Evolutionary conservation across 2,797 vertebrate genomes (phyloP), one percentile per base, ranked within the genome.

Genomic region (Lerista edwardsae): DNA sequence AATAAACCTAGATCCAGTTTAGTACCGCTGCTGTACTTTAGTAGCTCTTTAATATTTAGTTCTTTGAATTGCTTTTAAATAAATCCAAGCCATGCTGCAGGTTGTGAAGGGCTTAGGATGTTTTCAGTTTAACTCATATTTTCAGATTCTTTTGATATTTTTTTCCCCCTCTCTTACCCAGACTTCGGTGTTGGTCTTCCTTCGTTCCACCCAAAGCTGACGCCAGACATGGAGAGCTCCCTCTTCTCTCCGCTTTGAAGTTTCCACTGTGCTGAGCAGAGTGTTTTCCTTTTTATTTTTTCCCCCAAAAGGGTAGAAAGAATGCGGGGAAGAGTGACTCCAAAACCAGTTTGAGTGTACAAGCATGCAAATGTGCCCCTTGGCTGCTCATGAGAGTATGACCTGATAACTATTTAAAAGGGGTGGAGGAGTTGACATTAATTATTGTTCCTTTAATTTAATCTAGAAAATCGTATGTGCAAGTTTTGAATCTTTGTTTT

Each of bases 171-270:
- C 12, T 90, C 76, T 85, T 44, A 21, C 80, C 0, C 90, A 95
- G 94, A 94, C 82, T 95, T 93, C 1, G 91, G 92, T 8, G 87
- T 93, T 31, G 88, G 91, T 39, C 88, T 95, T 31, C 0, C 86
- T 55, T 80, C 93, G 1, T 94, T 94, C 89, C 95, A 94, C 7
- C 0, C 91, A 29, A 95, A 94, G 89, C 86, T 94, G 89, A 78
- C 93, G 1, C 86, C 94, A 0, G 95, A 96, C 79, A 94, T 94
- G 92, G 95, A 96, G 69, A 87, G 62, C 73, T 91, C 94, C 1
- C 90, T 95, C 51, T 93, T 93, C 84, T 94, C 94, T 0, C 93
- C 94, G 71, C 89, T 94, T 76, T 95, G 92, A 68, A 0, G 86
- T 68, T 62, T 69, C 75, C 31, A 0, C 0, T 7, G 90, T 65